Percentiles rank a stretch among this genome's conserved stretches.
phyloP scores from a whole-genome alignment of 2,888 invertebrate genomes.

The Monoplex corrugatus region DNA sequence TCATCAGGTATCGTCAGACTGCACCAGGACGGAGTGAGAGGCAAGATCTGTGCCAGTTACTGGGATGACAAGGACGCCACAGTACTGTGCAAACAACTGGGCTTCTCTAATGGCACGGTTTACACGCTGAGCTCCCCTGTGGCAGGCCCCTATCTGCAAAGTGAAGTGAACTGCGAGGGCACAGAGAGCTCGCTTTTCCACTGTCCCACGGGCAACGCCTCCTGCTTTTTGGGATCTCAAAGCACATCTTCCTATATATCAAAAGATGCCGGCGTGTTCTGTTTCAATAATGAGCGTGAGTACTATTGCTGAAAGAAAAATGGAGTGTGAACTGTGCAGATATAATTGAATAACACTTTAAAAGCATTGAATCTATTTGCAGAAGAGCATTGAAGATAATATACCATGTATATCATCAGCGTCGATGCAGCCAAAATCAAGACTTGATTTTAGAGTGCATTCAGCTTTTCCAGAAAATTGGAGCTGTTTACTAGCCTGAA shows the following conservation, averaged over 20 bases:
- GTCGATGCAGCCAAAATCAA: too few species aligned
- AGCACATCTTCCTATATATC: background rate
- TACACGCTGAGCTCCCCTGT: conserved; percentile 41
- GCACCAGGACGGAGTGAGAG: conserved; percentile 37
- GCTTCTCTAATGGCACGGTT: conserved; percentile 55
- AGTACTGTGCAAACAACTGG: conserved; percentile 68
- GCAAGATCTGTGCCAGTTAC: conserved; percentile 84
- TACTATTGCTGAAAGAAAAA: background rate
- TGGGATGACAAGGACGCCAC: conserved; percentile 85
- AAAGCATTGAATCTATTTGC: too few species aligned
- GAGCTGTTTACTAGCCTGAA: too few species aligned
- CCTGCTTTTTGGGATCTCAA: background rate
- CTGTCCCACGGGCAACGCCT: conserved; percentile 58
- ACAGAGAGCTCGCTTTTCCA: conserved; percentile 63
- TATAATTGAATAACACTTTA: too few species aligned
- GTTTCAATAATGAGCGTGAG: conserved; percentile 31
- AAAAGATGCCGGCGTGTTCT: conserved; percentile 45
- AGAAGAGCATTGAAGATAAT: too few species aligned
- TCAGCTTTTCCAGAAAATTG: too few species aligned
- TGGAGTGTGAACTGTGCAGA: too few species aligned
- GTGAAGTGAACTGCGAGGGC: conserved; percentile 67
- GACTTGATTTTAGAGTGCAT: too few species aligned
- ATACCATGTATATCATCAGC: too few species aligned
- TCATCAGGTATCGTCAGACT: conserved; percentile 57
- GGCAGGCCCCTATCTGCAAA: conserved; percentile 62